Evolutionary conservation across 2,888 invertebrate genomes (phyloP).

Genomic region (Mylabris sibirica): DNA sequence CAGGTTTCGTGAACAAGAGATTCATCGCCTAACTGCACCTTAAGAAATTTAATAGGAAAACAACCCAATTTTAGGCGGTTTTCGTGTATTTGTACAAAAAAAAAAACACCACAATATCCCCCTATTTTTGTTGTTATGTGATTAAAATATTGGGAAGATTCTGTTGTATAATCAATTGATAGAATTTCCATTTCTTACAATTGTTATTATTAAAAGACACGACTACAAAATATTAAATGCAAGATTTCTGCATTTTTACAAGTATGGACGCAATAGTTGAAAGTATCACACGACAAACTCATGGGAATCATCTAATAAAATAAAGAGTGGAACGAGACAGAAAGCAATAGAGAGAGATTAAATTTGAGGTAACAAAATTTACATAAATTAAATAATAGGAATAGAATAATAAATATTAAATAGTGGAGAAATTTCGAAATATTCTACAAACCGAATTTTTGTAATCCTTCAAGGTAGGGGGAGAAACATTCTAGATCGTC

Average conservation of each 20-base stretch:
- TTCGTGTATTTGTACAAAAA: too few species aligned
- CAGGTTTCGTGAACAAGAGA: too few species aligned
- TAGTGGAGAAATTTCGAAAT: background rate
- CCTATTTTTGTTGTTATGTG: too few species aligned
- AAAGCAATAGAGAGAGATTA: background rate
- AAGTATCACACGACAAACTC: conserved; percentile 5
- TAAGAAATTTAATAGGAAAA: too few species aligned
- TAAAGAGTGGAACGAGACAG: background rate
- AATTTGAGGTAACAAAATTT: background rate
- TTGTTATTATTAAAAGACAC: too few species aligned
- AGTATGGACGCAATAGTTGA: background rate
- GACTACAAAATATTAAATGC: background rate
- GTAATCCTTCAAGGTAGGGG: background rate
- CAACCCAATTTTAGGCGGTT: too few species aligned
- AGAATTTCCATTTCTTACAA: too few species aligned
- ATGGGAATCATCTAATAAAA: conserved; percentile 4
- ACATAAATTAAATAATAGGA: conserved; percentile 8
- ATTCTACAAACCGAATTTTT: background rate
- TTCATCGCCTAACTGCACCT: too few species aligned
- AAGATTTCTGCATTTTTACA: background rate
- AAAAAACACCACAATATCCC: too few species aligned
- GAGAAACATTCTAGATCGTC: background rate
- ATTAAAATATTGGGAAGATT: too few species aligned
- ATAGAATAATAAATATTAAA: background rate
- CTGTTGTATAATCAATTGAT: too few species aligned